Base-by-base conservation (phyloP, 2,113 vertebrate genomes). In the Coreoperca whiteheadi region DNA sequence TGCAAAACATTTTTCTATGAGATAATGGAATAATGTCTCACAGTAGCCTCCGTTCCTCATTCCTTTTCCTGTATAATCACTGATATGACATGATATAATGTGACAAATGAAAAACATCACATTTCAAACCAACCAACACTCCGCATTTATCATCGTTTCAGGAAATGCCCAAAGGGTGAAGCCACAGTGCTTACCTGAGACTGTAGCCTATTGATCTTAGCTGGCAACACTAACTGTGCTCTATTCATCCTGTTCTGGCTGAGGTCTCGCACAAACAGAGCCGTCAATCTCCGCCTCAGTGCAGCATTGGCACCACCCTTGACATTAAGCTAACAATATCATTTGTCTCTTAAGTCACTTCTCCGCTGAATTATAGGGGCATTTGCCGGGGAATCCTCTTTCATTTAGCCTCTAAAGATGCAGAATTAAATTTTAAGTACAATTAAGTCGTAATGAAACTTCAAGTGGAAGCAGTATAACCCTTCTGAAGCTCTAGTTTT, bases 41-140 rank as follows among this genome's bases (percentile, higher is more conserved):
- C 77, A 23, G 82, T 73, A 68, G 83, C 71, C 82, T 74, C 76
- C 20, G 43, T 41, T 89, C 64, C 67, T 90, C 69, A 75, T 90
- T 89, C 79, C 82, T 88, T 87, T 83, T 64, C 69, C 84, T 83
- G 73, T 89, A 88, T 94, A 93, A 93, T 92, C 91, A 88, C 82
- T 84, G 89, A 92, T 91, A 83, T 83, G 90, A 92, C 89, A 87
- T 86, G 91, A 92, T 94, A 81, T 84, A 88, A 82, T 81, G 69
- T 91, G 89, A 93, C 86, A 93, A 93, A 92, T 88, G 84, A 91
- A 89, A 92, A 92, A 92, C 83, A 91, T 84, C 91, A 83, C 72
- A 74, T 94, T 90, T 93, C 81, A 91, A 78, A 77, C 20, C 81
- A 67, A 65, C 59, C 83, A 75, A 48, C 88, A 65, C 73, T 53